These are phyloP conservation scores for Diplazon laetatorius DNA, from an alignment of 2,888 invertebrate species.

Conservation along the genomic window DNA sequence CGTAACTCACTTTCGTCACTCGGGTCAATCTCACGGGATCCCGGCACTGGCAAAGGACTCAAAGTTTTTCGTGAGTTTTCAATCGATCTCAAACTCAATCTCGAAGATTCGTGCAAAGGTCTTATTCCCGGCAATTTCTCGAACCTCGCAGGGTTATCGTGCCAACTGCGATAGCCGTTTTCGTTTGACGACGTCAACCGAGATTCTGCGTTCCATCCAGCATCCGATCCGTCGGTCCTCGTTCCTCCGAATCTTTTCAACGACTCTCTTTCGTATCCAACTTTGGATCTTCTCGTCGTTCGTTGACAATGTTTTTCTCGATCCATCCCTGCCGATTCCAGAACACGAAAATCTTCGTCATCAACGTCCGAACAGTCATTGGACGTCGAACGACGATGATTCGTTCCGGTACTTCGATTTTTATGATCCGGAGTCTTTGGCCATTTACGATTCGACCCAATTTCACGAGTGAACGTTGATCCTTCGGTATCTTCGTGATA, in stretches of 20 bases:
- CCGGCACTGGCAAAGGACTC: not conserved
- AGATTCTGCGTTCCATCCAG: constrained; percentile 1
- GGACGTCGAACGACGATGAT: not conserved
- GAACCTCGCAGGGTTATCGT: constrained; percentile 6
- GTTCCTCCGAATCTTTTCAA: not conserved
- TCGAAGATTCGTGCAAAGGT: constrained; percentile 44
- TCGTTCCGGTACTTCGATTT: constrained; percentile 1
- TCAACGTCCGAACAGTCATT: not conserved
- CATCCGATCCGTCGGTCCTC: not conserved
- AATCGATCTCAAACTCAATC: constrained; percentile 31
- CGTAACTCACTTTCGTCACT: constrained; percentile 10
- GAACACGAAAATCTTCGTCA: not conserved
- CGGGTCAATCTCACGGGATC: not conserved
- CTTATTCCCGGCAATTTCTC: not conserved
- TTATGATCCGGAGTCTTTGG: not conserved
- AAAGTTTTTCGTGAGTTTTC: constrained; percentile 21
- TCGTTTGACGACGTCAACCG: constrained; percentile 5
- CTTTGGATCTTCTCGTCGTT: constrained; percentile 11
- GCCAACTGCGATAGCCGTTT: not conserved
- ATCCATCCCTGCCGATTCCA: not conserved
- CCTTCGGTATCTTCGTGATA: not conserved
- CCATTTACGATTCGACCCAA: not conserved
- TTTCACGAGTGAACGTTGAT: constrained; percentile 10
- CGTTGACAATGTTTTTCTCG: not conserved
- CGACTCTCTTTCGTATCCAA: not conserved